Base-by-base conservation (phyloP, 1,140 invertebrate genomes). In the Scaptomyza pallida region DNA sequence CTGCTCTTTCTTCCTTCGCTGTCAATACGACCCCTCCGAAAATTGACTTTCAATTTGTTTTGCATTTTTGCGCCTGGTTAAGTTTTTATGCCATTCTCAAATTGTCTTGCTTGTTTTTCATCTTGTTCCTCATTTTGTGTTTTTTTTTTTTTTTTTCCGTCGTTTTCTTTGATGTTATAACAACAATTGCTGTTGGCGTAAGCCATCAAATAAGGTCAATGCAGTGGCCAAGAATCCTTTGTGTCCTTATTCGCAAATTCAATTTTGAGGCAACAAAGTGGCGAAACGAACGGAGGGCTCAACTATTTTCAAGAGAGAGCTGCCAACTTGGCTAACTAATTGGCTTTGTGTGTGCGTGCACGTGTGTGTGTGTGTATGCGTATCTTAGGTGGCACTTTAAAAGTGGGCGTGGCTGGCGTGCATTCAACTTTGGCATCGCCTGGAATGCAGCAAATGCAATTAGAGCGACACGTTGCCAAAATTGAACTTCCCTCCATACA, bases 21-120 rank as follows among this genome's bases (percentile, higher is more conserved):
- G 21, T n/a, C 15, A 9, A 26, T 61, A 19, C 56, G 40, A 63
- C 19, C 65, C 65, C 41, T 33, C 2, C 2, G 33, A 57, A 76
- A 81, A 85, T 86, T 86, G 75, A 76, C 72, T 86, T 85, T 85
- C 81, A 80, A 85, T 85, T 82, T 82, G 56, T 57, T 64, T 63
- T 59, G 44, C 65, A 59, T 62, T 83, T 78, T 80, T 76, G 63
- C 72, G 75, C 72, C 67, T 60, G 50, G 44, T 76, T 80, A 67
- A 56, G 45, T 76, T 74, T 79, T 80, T 67, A 82, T 83, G 74
- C 37, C 65, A 51, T 52, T 73, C 72, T 73, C 68, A 72, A 80
- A 50, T 57, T 78, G 59, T 73, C 71, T 57, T 30, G 6, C 26
- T 2, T 26, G 61, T 60, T 23, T 48, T 35, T 21, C 44, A 26